These are phyloP conservation scores for Sciaenops ocellatus DNA, from an alignment of 2,797 vertebrate genomes.

Conservation along the genomic window DNA sequence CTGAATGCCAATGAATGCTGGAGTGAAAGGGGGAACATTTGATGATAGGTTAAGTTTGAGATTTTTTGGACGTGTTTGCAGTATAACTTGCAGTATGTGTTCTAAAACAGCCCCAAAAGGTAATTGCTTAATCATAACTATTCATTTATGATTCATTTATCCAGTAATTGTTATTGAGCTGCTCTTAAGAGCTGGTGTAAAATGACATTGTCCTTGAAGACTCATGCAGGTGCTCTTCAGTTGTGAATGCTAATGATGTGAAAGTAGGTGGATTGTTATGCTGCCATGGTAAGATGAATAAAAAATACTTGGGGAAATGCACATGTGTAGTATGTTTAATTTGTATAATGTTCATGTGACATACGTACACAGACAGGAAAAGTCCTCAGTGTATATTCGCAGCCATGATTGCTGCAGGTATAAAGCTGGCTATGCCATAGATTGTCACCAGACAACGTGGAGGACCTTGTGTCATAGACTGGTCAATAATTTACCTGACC, in stretches of 20 bases:
- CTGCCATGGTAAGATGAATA: not conserved
- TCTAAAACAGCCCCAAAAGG: not conserved
- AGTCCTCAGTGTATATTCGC: not conserved
- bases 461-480: constrained; percentile 60
- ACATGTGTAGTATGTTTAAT: not conserved
- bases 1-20: not conserved
- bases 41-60: no score
- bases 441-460: constrained; percentile 55
- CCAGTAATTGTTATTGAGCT: not conserved
- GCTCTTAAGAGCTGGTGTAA: constrained; percentile 1
- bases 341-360: not conserved
- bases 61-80: no score
- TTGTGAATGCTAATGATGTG: constrained; percentile 7
- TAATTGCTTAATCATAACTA: not conserved
- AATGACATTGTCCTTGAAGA: constrained; percentile 9
- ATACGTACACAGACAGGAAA: not conserved
- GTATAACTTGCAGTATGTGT: no score
- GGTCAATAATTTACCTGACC: constrained; percentile 76
- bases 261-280: not conserved
- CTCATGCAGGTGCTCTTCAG: not conserved
- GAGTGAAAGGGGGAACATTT: not conserved
- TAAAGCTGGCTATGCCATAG: constrained; percentile 15
- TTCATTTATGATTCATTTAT: not conserved
- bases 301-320: not conserved
- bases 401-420: not conserved